A percentile compares a stretch with the other conserved stretches of the same genome.
Conservation (phyloP, 2,888 invertebrate species). For the Myopa testacea region DNA sequence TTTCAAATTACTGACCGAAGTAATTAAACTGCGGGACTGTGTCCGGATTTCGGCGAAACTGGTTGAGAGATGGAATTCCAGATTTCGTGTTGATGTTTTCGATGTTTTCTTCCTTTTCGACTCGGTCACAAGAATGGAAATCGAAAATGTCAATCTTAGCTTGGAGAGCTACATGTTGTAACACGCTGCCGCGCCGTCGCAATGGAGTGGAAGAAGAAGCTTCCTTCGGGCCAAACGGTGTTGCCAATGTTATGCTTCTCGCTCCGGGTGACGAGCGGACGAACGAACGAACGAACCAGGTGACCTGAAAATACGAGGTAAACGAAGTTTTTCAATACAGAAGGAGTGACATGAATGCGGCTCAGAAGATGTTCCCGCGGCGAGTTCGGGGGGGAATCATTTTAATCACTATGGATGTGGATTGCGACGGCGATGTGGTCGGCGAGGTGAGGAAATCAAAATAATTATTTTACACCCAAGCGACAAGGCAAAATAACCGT, state of each 20-base stretch:
- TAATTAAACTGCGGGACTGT: too few species aligned
- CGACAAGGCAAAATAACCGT: slow-evolving; percentile 38
- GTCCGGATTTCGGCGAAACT: too few species aligned
- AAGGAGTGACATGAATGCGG: background rate
- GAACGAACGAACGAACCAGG: background rate
- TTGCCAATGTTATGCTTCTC: slow-evolving; percentile 40
- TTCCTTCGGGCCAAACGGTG: slow-evolving; percentile 38
- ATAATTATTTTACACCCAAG: slow-evolving; percentile 39
- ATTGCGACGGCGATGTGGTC: background rate
- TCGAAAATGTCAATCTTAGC: slow-evolving; percentile 33
- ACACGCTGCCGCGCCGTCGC: background rate
- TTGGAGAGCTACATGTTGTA: background rate
- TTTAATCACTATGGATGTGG: background rate
- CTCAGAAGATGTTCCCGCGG: slow-evolving; percentile 1
- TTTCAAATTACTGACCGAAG: too few species aligned
- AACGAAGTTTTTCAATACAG: slow-evolving; percentile 21
- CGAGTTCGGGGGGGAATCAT: background rate
- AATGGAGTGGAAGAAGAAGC: background rate
- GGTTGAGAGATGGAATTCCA: background rate
- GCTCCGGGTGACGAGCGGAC: slow-evolving; percentile 2
- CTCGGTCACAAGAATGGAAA: slow-evolving; percentile 25
- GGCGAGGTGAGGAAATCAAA: slow-evolving; percentile 35
- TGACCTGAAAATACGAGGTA: slow-evolving; percentile 29
- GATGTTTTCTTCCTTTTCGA: background rate
- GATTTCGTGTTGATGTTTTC: background rate